Base-by-base conservation (phyloP, 53 echinoderm and acorn worm genomes). In the Echinarachnius parma region DNA sequence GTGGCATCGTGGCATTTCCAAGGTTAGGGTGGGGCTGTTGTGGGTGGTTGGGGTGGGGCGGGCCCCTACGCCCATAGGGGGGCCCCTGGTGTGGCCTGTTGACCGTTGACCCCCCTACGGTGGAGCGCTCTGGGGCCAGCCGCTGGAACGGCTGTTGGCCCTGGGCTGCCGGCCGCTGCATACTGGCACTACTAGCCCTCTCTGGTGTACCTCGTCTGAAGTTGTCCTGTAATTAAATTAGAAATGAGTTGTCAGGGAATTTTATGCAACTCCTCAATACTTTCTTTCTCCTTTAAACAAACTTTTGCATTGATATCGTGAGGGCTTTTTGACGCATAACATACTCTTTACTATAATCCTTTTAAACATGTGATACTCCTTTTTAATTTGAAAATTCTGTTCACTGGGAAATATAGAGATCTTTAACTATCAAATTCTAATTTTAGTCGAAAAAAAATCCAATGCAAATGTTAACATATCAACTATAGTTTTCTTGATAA, bases 101-200 rank as follows among this genome's bases (percentile, higher is more conserved):
- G 34, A 27, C 34, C 60, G 66, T 76, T 18, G 66, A 66, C 2
- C 75, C 61, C 36, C 74, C 42, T 4, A 72, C 26, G 33, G 83
- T 92, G 7, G 92, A 83, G 19, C 92, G 75, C 66, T 81, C 87
- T 2, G 86, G 87, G 20, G 61, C 61, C 2, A 87, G 68, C 21
- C 92, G 81, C 66, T 92, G 92, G 84, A 92, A 92, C 76, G 92
- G 82, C 59, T 92, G 86, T 48, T 81, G 75, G 34, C 75, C 70
- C 13, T 84, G 75, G 31, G 52, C 61, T 4, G 77, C 66, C 9
- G 77, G 78, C 23, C 57, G 78, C 27, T 56, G 60, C 24, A 75
- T 64, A 39, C 76, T 34, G 23, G 62, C 66, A 0, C 46, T 61
- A 47, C 84, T 89, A 24, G 89, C 72, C 42, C 80, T 66, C 44